phyloP scores from a whole-genome alignment of 2,888 invertebrate genomes.

The Thymelicus lineola region DNA sequence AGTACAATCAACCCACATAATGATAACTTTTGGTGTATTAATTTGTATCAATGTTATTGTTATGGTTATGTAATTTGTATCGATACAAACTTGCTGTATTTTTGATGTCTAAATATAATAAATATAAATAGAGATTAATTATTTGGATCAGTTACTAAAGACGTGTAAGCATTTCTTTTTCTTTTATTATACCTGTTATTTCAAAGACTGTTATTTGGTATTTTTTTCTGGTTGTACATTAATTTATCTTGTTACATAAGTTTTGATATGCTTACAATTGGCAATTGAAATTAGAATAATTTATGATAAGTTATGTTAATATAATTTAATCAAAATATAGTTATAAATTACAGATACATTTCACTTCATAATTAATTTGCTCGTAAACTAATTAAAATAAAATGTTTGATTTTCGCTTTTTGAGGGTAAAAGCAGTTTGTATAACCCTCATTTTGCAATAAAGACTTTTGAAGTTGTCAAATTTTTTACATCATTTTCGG shows the following conservation, averaged over 20 bases:
- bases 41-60: too few species aligned
- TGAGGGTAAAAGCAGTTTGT: too few species aligned
- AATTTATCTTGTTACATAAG: background rate
- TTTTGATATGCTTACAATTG: background rate
- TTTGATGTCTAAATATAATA: too few species aligned
- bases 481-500: too few species aligned
- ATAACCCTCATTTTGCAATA: too few species aligned
- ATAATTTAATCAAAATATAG: background rate
- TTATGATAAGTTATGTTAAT: background rate
- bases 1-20: too few species aligned
- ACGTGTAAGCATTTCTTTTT: conserved; percentile 1
- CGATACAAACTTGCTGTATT: too few species aligned
- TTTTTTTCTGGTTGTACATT: background rate
- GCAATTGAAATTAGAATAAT: background rate
- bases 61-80: too few species aligned
- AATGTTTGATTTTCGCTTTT: too few species aligned
- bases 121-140: too few species aligned
- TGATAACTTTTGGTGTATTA: too few species aligned
- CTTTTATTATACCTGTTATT: background rate
- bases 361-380: background rate
- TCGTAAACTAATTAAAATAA: background rate
- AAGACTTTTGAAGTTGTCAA: too few species aligned
- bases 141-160: background rate
- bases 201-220: background rate
- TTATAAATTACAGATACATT: background rate